These are phyloP conservation scores for Bettongia penicillata DNA, from an alignment of 2,113 vertebrate species.

Conservation along the genomic window DNA sequence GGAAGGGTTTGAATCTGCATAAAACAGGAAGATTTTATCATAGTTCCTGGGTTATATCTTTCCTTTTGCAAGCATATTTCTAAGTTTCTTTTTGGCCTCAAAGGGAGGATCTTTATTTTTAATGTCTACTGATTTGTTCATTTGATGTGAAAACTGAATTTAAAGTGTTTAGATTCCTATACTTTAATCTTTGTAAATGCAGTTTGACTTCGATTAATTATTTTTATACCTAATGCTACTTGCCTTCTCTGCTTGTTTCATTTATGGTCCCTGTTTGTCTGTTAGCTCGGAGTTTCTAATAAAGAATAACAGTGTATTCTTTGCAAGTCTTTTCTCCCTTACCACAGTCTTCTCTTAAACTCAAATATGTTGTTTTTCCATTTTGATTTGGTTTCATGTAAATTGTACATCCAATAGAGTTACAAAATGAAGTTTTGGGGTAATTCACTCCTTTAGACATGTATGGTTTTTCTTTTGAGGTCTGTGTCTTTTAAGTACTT, in stretches of 20 bases:
- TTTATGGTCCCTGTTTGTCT: slow-evolving; percentile 62
- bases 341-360: slow-evolving; percentile 49
- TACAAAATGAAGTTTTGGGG: slow-evolving; percentile 45
- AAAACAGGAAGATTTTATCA: neutral
- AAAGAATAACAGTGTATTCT: slow-evolving; percentile 65
- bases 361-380: slow-evolving; percentile 19
- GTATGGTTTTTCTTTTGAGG: slow-evolving; percentile 26
- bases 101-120: slow-evolving; percentile 68
- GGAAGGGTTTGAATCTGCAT: neutral
- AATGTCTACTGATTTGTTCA: slow-evolving; percentile 11
- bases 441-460: neutral
- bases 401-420: slow-evolving; percentile 14
- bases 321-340: slow-evolving; percentile 1
- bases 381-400: slow-evolving; percentile 43
- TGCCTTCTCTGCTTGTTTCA: slow-evolving; percentile 60
- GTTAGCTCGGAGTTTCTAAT: slow-evolving; percentile 52
- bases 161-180: slow-evolving; percentile 65
- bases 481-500: slow-evolving; percentile 40
- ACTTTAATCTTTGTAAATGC: slow-evolving; percentile 61
- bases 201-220: slow-evolving; percentile 59
- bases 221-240: slow-evolving; percentile 62
- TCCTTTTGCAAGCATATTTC: neutral
- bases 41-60: neutral
- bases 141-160: slow-evolving; percentile 77
- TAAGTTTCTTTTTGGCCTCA: slow-evolving; percentile 44